Evolutionary conservation across 2,113 vertebrate genomes (phyloP).

Genomic region (Ailuropoda melanoleuca): DNA sequence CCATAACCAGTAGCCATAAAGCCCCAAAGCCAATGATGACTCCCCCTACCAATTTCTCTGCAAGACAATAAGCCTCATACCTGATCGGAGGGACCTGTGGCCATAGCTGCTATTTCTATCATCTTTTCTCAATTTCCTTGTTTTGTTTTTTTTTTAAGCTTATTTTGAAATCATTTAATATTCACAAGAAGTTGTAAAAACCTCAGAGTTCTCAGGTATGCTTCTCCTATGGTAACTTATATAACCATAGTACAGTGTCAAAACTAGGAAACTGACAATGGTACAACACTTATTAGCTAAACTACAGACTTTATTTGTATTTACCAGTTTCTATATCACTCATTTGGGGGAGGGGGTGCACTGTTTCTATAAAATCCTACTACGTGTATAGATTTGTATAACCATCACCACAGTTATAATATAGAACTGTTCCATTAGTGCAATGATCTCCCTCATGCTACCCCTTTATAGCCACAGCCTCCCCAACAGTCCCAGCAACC

Average conservation of each 20-base stretch:
- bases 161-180: conserved; percentile 15
- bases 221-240: background rate
- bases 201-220: background rate
- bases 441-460: background rate
- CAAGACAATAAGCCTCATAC: background rate
- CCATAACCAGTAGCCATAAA: background rate
- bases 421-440: background rate
- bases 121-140: background rate
- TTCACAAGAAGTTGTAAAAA: background rate
- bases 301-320: background rate
- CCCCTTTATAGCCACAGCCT: background rate
- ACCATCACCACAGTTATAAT: background rate
- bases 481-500: background rate
- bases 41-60: background rate
- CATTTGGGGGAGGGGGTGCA: background rate
- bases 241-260: background rate
- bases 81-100: background rate
- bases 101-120: background rate
- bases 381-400: background rate
- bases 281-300: background rate
- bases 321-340: background rate
- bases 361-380: background rate
- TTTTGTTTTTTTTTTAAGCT: background rate
- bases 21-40: background rate
- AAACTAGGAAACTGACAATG: background rate